phyloP scores from a whole-genome alignment of 1,140 invertebrate genomes.

The Megalonaias nervosa region DNA sequence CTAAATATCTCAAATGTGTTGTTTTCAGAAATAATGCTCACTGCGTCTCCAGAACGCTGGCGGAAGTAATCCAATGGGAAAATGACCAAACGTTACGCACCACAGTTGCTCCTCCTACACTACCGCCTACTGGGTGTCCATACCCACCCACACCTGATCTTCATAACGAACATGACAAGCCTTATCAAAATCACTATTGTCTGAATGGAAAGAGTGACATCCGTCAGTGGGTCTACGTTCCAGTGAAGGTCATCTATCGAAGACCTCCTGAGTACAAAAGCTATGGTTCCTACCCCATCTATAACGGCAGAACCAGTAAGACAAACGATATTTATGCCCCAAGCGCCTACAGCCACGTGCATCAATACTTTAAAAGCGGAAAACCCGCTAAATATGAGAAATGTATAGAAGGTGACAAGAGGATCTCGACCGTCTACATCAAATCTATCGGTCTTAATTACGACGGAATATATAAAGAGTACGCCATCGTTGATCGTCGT shows the following conservation, averaged over 20 bases:
- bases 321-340: conserved; percentile 54
- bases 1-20: conserved; percentile 46
- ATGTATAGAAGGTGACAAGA: conserved; percentile 26
- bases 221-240: conserved; percentile 56
- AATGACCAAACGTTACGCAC: conserved; percentile 7
- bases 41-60: conserved; percentile 21
- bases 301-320: conserved; percentile 38
- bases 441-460: conserved; percentile 61
- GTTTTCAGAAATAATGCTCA: neutral
- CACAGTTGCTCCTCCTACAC: neutral
- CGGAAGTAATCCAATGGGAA: conserved; percentile 26
- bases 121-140: conserved; percentile 29
- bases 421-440: conserved; percentile 52
- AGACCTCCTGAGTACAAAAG: conserved; percentile 51
- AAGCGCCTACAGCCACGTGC: conserved; percentile 33
- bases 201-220: conserved; percentile 57
- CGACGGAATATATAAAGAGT: conserved; percentile 60
- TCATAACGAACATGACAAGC: neutral
- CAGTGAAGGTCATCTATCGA: conserved; percentile 56
- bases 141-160: conserved; percentile 3
- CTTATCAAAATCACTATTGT: conserved; percentile 58
- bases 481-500: conserved; percentile 59
- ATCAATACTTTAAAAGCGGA: conserved; percentile 24
- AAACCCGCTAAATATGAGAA: conserved; percentile 34
- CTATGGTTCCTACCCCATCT: conserved; percentile 54